Percentiles rank a stretch among this genome's conserved stretches.
Conservation (phyloP, 1,140 invertebrate species). For the Neotoxoptera formosana region DNA sequence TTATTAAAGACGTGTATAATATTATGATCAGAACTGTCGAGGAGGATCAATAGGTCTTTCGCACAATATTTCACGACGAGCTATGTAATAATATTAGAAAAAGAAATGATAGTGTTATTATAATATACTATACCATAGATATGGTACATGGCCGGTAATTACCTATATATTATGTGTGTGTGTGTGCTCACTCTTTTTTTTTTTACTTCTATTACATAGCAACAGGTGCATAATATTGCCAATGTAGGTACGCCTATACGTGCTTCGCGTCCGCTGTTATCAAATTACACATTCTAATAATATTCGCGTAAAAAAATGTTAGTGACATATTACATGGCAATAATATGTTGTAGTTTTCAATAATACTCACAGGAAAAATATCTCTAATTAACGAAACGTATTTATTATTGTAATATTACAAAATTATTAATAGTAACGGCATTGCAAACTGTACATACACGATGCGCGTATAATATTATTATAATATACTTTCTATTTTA, state of each 20-base stretch:
- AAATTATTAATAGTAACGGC: neutral
- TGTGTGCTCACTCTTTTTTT: neutral
- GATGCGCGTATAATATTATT: neutral
- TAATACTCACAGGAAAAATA: neutral
- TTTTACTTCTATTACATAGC: neutral
- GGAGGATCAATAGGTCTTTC: too few species aligned
- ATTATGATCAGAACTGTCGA: neutral
- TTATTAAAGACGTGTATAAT: neutral
- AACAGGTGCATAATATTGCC: neutral
- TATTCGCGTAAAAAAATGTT: neutral
- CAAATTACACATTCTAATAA: neutral
- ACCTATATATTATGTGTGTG: too few species aligned
- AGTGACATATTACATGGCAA: neutral
- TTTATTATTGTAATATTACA: neutral
- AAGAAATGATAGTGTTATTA: neutral
- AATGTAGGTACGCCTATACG: too few species aligned
- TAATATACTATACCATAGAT: neutral
- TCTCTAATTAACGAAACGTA: neutral
- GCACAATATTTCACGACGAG: neutral
- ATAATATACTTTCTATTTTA: slow-evolving; percentile 25
- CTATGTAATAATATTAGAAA: neutral
- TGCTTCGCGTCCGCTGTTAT: neutral
- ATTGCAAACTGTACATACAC: neutral
- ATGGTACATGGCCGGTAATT: too few species aligned
- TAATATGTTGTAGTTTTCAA: neutral